A percentile compares a stretch with the other conserved stretches of the same genome.
These are phyloP conservation scores for Halichoeres trimaculatus DNA, from an alignment of 2,113 vertebrate genomes.

Conservation along the genomic window DNA sequence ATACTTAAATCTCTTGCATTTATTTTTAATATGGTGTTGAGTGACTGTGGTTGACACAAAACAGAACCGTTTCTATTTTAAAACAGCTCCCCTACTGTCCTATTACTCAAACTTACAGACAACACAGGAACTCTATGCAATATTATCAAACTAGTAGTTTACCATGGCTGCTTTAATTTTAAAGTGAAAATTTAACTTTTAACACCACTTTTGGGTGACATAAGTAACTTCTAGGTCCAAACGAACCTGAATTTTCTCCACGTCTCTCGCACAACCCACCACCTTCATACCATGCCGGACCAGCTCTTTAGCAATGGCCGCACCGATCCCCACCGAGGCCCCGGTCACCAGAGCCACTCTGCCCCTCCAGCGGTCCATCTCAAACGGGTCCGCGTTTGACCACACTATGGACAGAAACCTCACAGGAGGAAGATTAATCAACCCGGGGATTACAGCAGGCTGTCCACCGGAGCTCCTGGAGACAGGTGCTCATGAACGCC, in stretches of 20 bases:
- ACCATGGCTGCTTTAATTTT: no score
- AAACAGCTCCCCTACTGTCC: no score
- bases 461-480: not conserved
- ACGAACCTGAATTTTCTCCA: conserved; percentile 87
- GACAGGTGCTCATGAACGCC: not conserved
- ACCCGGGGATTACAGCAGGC: not conserved
- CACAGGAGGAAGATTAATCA: fast-evolving
- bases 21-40: no score
- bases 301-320: conserved; percentile 84
- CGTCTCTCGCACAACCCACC: conserved; percentile 88
- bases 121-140: no score
- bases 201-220: not conserved
- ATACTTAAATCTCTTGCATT: no score
- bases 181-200: not conserved
- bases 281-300: conserved; percentile 89
- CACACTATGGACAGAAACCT: no score
- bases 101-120: no score
- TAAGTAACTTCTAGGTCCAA: not conserved
- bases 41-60: no score
- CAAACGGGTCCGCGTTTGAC: not conserved
- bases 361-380: conserved; percentile 89
- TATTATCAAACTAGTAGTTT: no score
- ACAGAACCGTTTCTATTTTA: no score
- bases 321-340: conserved; percentile 89
- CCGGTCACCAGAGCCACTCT: conserved; percentile 90